Evolutionary conservation across 2,113 vertebrate genomes (phyloP), one percentile per base, ranked within the genome.

Genomic region (Gulo gulo): DNA sequence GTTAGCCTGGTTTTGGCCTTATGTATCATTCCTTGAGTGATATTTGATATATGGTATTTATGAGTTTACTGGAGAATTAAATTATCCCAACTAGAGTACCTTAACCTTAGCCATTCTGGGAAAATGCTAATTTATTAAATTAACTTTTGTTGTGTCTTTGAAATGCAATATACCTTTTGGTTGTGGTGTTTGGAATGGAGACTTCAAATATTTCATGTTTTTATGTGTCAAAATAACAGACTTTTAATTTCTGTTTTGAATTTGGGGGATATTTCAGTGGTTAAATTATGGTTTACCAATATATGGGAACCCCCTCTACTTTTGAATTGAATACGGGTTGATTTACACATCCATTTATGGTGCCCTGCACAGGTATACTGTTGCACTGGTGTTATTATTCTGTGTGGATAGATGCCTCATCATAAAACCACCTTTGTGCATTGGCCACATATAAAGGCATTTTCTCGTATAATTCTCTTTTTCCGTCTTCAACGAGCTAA

Each of bases 201-300:
- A 85, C 61, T 90, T 88, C 74, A 90, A 91, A 65, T 80, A 55
- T 93, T 91, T 81, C 21, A 47, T 50, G 87, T 80, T 84, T 93
- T 80, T 89, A 50, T 86, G 20, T 85, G 63, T 90, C 76, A 97
- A 50, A 96, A 63, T 86, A 82, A 92, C n/a, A 47, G 36, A 79
- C 47, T 74, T 92, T 93, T 63, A 87, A 88, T 76, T 83, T 92
- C 29, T 80, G 20, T 87, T 95, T 96, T 78, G 85, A 96, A 69
- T 93, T 90, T 96, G 42, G 34, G 29, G 26, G 9, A 34, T 80
- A 86, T 84, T 92, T 83, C 57, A 84, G 29, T 95, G 50, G 61
- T 91, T 94, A 89, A 80, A 96, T 94, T 93, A 67, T 59, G 14
- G 36, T 74, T 86, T 76, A n/a, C 23, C 57, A 55, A n/a, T 63